Conservation (phyloP, 2,113 vertebrate genomes). For the Dasyprocta punctata region DNA sequence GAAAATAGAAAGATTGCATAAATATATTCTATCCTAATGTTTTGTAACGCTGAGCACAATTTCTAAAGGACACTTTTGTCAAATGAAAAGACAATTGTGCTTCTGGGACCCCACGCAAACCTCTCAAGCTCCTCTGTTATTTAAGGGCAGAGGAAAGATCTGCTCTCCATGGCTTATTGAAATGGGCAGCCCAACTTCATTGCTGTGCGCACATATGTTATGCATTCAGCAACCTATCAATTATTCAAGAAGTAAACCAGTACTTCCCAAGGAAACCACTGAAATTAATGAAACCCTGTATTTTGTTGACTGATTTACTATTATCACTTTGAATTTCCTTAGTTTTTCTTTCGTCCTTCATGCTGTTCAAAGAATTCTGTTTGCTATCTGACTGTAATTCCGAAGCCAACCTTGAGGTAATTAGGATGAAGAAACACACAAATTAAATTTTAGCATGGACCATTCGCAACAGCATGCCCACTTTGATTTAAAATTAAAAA, state of each 20-base stretch:
- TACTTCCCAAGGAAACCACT: slow-evolving; percentile 29
- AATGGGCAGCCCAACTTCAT: neutral
- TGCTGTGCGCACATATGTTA: neutral
- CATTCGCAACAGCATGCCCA: neutral
- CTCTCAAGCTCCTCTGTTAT: neutral
- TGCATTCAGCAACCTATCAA: neutral
- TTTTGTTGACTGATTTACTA: neutral
- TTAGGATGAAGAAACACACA: neutral
- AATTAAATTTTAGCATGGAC: neutral
- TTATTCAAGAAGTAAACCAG: slow-evolving; percentile 51
- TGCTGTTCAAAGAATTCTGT: neutral
- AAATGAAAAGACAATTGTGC: neutral
- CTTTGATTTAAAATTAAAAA: neutral
- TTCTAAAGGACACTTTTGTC: neutral
- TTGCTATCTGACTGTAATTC: neutral
- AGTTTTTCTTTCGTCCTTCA: neutral
- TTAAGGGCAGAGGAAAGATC: fast-evolving
- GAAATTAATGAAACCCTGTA: neutral
- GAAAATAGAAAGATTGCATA: neutral
- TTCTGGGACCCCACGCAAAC: neutral
- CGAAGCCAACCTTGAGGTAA: neutral
- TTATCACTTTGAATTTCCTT: neutral
- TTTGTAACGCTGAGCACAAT: neutral
- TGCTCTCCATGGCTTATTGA: neutral
- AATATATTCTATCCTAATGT: neutral